These are phyloP conservation scores for Xenopus tropicalis DNA, from an alignment of 2,113 vertebrate genomes.

Conservation along the genomic window DNA sequence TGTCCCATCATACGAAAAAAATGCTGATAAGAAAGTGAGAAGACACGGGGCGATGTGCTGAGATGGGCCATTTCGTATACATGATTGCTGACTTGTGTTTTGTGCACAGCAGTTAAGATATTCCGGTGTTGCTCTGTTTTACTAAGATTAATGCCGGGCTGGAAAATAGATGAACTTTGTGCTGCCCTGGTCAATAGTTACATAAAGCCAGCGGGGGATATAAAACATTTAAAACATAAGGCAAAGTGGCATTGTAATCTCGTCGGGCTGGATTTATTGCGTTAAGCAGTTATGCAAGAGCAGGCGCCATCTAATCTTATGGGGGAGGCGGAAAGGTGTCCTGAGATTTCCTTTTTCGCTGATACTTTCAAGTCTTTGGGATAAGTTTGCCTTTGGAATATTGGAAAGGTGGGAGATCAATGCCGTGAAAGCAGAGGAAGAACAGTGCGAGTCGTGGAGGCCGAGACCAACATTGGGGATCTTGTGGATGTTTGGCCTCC, in stretches of 20 bases:
- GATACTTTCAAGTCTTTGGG: conserved; percentile 8
- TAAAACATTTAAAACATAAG: conserved; percentile 54
- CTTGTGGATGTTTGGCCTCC: no score
- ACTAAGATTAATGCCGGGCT: conserved; percentile 59
- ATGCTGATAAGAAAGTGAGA: conserved; percentile 54
- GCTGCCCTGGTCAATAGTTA: conserved; percentile 51
- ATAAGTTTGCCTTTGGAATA: no score
- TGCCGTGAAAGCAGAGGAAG: no score
- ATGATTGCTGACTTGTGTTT: conserved; percentile 61
- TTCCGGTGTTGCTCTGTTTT: conserved; percentile 54
- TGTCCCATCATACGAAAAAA: conserved; percentile 47
- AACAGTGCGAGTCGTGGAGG: no score
- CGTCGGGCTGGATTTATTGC: conserved; percentile 49
- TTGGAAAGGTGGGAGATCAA: no score
- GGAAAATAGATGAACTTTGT: conserved; percentile 53
- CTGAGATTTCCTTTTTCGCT: conserved; percentile 23
- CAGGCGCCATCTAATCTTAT: conserved; percentile 38
- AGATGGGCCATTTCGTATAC: conserved; percentile 52
- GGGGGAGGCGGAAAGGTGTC: conserved; percentile 41
- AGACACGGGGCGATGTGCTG: conserved; percentile 57
- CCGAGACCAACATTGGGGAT: no score
- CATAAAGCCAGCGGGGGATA: conserved; percentile 53
- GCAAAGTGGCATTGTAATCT: conserved; percentile 54
- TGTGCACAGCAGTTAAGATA: conserved; percentile 56
- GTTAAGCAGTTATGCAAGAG: conserved; percentile 46